phyloP scores from a whole-genome alignment of 2,797 vertebrate genomes.

The Coreius guichenoti region DNA sequence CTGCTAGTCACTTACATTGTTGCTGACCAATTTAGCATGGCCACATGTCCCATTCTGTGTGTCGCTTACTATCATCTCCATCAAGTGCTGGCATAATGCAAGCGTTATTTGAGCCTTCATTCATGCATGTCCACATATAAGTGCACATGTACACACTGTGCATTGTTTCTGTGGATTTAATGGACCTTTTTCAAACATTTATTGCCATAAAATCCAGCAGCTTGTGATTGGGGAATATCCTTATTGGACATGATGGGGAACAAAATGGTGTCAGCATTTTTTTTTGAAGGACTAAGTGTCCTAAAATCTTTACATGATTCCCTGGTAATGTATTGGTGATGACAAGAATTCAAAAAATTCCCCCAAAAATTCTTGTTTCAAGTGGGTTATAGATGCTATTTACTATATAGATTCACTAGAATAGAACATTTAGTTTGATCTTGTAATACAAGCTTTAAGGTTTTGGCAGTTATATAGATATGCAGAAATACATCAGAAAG shows the following conservation, averaged over 20 bases:
- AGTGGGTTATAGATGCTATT: background rate
- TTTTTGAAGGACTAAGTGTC: background rate
- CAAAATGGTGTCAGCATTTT: background rate
- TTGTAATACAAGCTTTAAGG: conserved; percentile 5
- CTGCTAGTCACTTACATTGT: conserved; percentile 25
- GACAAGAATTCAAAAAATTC: background rate
- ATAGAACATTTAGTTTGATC: background rate
- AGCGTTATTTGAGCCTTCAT: conserved; percentile 56
- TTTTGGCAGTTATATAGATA: background rate
- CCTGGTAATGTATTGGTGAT: background rate
- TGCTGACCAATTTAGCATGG: conserved; percentile 73
- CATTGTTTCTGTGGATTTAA: conserved; percentile 68
- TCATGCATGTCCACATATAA: conserved; percentile 72
- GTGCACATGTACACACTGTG: conserved; percentile 54
- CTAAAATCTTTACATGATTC: background rate
- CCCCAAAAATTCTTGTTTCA: background rate
- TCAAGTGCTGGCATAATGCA: conserved; percentile 60
- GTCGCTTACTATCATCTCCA: conserved; percentile 73
- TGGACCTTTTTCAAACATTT: conserved; percentile 68
- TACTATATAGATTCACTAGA: background rate
- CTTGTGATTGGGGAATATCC: conserved; percentile 60
- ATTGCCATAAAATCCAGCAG: conserved; percentile 66
- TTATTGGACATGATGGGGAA: conserved; percentile 22
- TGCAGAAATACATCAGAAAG: conserved; percentile 37
- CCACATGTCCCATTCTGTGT: conserved; percentile 68